A percentile compares a stretch with the other conserved stretches of the same genome.
phyloP scores from a whole-genome alignment of 2,113 vertebrate genomes.

The Lontra canadensis region DNA sequence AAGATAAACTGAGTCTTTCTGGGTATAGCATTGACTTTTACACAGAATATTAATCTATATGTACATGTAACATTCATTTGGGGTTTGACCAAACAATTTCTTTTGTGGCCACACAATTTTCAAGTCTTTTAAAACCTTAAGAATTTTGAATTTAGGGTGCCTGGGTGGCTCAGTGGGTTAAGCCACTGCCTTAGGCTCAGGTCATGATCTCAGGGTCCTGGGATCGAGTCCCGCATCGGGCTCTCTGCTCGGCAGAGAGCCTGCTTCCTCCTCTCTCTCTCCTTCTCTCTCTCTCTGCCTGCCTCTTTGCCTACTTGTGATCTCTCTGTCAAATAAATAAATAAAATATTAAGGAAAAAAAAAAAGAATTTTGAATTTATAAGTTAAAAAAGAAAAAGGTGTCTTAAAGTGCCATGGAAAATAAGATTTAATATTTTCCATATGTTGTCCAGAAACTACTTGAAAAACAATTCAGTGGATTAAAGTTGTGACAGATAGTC shows the following conservation, averaged over 20 bases:
- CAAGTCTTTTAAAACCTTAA: not conserved
- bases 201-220: too few species aligned
- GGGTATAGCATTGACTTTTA: not conserved
- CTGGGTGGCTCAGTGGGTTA: too few species aligned
- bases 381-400: not conserved
- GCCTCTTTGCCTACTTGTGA: too few species aligned
- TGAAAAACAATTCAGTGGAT: constrained; percentile 24
- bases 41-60: not conserved
- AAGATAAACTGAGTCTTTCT: not conserved
- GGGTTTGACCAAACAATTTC: not conserved
- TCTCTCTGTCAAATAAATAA: too few species aligned
- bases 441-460: not conserved
- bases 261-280: too few species aligned
- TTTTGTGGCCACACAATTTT: not conserved
- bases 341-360: too few species aligned
- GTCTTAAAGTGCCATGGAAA: constrained; percentile 51
- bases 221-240: too few species aligned
- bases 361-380: not conserved
- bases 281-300: too few species aligned
- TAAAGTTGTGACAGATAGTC: not conserved
- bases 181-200: too few species aligned
- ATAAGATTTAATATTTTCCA: constrained; percentile 24
- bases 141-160: not conserved
- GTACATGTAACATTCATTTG: not conserved
- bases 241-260: too few species aligned